These are phyloP conservation scores for Aselliscus stoliczkanus DNA, from an alignment of 2,797 vertebrate genomes.

Conservation along the genomic window DNA sequence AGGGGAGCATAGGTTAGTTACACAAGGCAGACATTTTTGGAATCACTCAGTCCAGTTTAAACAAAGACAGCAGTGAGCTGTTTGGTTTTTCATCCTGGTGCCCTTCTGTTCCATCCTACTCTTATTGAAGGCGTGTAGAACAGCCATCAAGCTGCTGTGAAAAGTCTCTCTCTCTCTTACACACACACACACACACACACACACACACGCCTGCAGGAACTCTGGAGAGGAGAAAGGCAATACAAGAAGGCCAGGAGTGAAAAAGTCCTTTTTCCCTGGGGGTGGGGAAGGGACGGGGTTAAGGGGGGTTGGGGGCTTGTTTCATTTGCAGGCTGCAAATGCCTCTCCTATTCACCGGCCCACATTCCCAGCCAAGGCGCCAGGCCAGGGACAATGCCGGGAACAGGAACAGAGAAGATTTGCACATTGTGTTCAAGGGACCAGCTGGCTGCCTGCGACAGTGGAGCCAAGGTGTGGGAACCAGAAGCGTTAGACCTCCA, in stretches of 20 bases:
- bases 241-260: constrained; percentile 69
- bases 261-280: constrained; percentile 71
- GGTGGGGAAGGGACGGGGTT: constrained; percentile 42
- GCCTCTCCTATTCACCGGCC: constrained; percentile 80
- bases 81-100: constrained; percentile 44
- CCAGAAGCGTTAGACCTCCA: constrained; percentile 75
- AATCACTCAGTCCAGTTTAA: constrained; percentile 10
- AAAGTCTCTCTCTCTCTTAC: not conserved
- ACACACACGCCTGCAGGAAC: not conserved
- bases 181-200: not conserved
- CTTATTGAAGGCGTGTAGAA: not conserved
- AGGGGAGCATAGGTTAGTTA: not conserved
- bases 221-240: constrained; percentile 49
- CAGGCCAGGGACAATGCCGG: constrained; percentile 79
- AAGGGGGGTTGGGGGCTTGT: constrained; percentile 55
- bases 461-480: constrained; percentile 82
- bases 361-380: constrained; percentile 79
- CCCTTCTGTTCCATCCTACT: constrained; percentile 25
- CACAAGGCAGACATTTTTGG: not conserved
- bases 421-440: constrained; percentile 80
- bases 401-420: constrained; percentile 80
- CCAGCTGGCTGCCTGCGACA: constrained; percentile 82
- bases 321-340: constrained; percentile 78
- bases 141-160: constrained; percentile 32
- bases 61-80: constrained; percentile 45